Conservation (phyloP, 2,888 invertebrate genomes). For the Muscina levida region DNA sequence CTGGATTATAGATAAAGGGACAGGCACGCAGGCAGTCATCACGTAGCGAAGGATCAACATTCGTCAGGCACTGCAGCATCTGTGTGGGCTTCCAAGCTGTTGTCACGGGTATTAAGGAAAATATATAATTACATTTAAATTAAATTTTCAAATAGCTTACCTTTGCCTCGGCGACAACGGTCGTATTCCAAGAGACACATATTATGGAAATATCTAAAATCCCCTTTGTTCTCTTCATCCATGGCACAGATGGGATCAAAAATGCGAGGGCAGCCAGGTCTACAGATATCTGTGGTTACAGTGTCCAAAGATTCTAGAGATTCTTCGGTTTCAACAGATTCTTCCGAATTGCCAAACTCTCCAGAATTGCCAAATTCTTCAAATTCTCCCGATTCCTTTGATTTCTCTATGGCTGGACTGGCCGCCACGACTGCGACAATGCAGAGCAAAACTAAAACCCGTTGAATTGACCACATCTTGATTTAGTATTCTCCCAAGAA, state of each 20-base stretch:
- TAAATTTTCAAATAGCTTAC: slow-evolving; percentile 55
- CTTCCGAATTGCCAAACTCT: background rate
- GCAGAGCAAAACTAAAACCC: background rate
- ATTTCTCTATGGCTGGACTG: background rate
- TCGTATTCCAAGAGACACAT: slow-evolving; percentile 69
- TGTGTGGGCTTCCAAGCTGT: slow-evolving; percentile 69
- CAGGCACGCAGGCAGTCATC: slow-evolving; percentile 68
- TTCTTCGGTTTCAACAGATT: background rate
- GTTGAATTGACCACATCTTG: background rate
- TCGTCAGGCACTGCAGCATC: slow-evolving; percentile 69
- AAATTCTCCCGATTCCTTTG: background rate
- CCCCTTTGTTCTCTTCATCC: slow-evolving; percentile 62
- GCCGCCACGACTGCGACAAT: background rate
- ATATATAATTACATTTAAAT: too few relatives aligned
- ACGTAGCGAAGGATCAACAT: slow-evolving; percentile 68
- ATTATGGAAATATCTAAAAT: slow-evolving; percentile 69
- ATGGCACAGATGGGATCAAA: slow-evolving; percentile 70
- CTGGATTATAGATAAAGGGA: slow-evolving; percentile 70
- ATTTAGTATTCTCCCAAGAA: background rate
- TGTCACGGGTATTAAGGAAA: too few relatives aligned
- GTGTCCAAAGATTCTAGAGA: background rate
- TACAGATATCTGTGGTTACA: slow-evolving; percentile 52
- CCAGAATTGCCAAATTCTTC: background rate
- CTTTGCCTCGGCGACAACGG: slow-evolving; percentile 66
- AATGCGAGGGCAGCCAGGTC: slow-evolving; percentile 66